Evolutionary conservation across 1,140 invertebrate species (phyloP).

Genomic region (Drosophila serrata): DNA sequence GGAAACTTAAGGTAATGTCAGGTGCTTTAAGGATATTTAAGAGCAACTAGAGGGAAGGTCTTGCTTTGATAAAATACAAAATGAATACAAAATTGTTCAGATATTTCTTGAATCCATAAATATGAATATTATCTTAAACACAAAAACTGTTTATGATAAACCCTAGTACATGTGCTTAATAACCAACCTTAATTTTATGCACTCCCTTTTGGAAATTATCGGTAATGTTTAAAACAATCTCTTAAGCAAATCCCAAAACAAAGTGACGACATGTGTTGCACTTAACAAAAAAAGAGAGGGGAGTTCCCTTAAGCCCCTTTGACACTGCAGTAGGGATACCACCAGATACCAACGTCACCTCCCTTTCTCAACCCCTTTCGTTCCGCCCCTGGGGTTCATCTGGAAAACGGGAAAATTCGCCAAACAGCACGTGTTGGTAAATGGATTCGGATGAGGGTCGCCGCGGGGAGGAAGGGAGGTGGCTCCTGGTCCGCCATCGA

Average conservation of each 20-base stretch:
- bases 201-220: slow-evolving; percentile 29
- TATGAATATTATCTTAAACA: neutral
- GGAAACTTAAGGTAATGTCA: slow-evolving; percentile 7
- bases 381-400: neutral
- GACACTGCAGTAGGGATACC: slow-evolving; percentile 37
- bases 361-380: neutral
- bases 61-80: neutral
- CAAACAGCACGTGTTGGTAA: slow-evolving; percentile 61
- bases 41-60: too few relatives aligned
- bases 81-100: accelerated
- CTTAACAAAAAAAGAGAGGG: slow-evolving; percentile 57
- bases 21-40: slow-evolving; percentile 3
- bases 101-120: neutral
- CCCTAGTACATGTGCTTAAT: too few relatives aligned
- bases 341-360: slow-evolving; percentile 4
- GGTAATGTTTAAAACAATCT: slow-evolving; percentile 50
- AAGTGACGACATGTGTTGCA: slow-evolving; percentile 81
- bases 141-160: too few relatives aligned
- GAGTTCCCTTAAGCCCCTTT: slow-evolving; percentile 51
- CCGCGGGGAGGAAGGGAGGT: neutral
- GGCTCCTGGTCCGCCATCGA: slow-evolving; percentile 24
- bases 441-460: slow-evolving; percentile 8
- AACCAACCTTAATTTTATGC: too few relatives aligned
- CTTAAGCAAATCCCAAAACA: slow-evolving; percentile 68
- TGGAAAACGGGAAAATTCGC: slow-evolving; percentile 64